A percentile compares a stretch with the other conserved stretches of the same genome.
phyloP scores from a whole-genome alignment of 2,113 vertebrate species.

The Cynoglossus semilaevis region DNA sequence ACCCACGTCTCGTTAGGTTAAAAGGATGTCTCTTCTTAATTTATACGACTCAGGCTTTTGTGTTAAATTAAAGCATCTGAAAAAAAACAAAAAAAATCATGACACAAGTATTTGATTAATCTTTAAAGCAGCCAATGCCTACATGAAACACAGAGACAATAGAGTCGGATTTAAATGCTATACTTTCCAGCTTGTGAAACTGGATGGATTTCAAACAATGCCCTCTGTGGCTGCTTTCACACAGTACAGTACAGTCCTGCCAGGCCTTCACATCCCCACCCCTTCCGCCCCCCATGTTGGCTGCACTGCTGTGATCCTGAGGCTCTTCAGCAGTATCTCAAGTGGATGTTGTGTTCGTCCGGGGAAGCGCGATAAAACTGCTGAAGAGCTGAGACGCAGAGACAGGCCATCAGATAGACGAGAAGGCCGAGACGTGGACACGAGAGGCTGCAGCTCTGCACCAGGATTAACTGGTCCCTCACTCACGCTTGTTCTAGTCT shows the following conservation, averaged over 20 bases:
- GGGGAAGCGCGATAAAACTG: constrained; percentile 66
- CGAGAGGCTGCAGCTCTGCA: constrained; percentile 21
- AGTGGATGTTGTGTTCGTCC: constrained; percentile 76
- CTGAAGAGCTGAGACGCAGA: constrained; percentile 20
- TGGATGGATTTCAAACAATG: neutral
- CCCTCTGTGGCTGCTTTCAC: neutral
- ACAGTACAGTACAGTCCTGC: neutral
- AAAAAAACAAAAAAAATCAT: too few relatives aligned
- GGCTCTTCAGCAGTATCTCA: constrained; percentile 70
- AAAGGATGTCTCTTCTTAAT: too few relatives aligned
- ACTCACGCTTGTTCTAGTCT: constrained; percentile 24
- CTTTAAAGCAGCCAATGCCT: too few relatives aligned
- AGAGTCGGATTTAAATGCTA: neutral
- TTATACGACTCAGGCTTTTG: too few relatives aligned
- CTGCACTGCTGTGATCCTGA: constrained; percentile 45
- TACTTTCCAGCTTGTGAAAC: neutral
- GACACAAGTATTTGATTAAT: too few relatives aligned
- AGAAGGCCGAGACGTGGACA: constrained; percentile 1
- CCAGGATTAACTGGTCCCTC: constrained; percentile 45
- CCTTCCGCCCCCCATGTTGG: constrained; percentile 28
- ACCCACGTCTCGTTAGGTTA: too few relatives aligned
- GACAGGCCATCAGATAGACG: constrained; percentile 33
- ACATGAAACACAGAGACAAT: neutral
- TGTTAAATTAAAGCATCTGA: too few relatives aligned
- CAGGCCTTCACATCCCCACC: constrained; percentile 1